A percentile compares a stretch with the other conserved stretches of the same genome.
These are phyloP conservation scores for Clitarchus hookeri DNA, from an alignment of 2,888 invertebrate genomes.

Conservation along the genomic window DNA sequence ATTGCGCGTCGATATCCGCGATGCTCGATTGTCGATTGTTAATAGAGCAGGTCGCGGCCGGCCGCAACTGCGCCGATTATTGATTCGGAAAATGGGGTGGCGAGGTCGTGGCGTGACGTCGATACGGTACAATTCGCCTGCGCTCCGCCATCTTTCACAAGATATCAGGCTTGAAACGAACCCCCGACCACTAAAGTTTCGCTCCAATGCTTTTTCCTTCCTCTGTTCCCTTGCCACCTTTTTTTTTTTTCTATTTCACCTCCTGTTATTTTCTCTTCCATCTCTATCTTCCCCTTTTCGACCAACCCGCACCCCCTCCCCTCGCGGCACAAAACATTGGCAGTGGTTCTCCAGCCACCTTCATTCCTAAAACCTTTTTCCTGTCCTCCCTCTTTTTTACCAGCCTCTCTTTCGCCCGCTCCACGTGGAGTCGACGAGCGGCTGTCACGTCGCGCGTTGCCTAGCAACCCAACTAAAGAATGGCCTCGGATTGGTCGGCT, in stretches of 20 bases:
- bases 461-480: slow-evolving; percentile 44
- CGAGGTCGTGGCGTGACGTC: background rate
- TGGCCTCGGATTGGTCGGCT: slow-evolving; percentile 40
- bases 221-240: background rate
- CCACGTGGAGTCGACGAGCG: slow-evolving; percentile 44
- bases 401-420: slow-evolving; percentile 30
- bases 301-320: slow-evolving; percentile 1
- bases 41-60: background rate
- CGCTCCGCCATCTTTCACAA: slow-evolving; percentile 21
- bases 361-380: slow-evolving; percentile 18
- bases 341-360: slow-evolving; percentile 22
- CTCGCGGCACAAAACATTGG: background rate
- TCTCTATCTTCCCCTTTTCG: slow-evolving; percentile 28
- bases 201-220: slow-evolving; percentile 39
- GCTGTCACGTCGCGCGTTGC: slow-evolving; percentile 40
- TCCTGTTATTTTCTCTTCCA: slow-evolving; percentile 30
- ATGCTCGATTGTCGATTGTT: background rate
- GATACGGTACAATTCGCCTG: slow-evolving; percentile 18
- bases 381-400: background rate
- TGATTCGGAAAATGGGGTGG: slow-evolving; percentile 25
- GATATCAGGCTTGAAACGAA: slow-evolving; percentile 32
- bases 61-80: background rate
- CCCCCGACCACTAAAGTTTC: slow-evolving; percentile 42
- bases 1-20: background rate
- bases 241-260: slow-evolving; percentile 22